Conservation (phyloP, 64 coral and sea anemone species). For the Montipora foliosa region DNA sequence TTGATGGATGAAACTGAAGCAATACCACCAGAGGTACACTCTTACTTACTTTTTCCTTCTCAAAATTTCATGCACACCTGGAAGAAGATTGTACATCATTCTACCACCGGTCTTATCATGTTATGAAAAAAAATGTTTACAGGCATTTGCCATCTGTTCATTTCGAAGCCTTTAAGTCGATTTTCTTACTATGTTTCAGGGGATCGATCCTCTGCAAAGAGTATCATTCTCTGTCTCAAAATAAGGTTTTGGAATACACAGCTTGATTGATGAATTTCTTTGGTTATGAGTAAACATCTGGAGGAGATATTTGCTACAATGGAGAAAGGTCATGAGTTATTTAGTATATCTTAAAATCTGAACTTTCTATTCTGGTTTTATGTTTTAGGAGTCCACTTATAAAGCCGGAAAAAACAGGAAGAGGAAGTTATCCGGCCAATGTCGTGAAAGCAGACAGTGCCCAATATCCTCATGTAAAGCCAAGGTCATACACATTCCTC, state of each 20-base stretch:
- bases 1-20: not conserved
- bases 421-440: too few relatives aligned
- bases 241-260: not conserved
- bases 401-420: too few relatives aligned
- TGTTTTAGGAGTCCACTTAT: too few relatives aligned
- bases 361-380: not conserved
- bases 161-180: not conserved
- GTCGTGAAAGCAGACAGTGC: too few relatives aligned
- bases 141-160: not conserved
- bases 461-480: too few relatives aligned
- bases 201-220: not conserved
- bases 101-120: not conserved
- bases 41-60: not conserved
- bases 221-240: not conserved
- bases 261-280: not conserved
- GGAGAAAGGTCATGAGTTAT: not conserved
- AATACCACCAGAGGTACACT: not conserved
- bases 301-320: too few relatives aligned
- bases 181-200: not conserved
- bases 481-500: too few relatives aligned
- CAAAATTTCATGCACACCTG: not conserved
- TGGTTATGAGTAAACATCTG: not conserved
- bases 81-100: not conserved
- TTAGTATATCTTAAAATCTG: not conserved
- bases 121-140: not conserved